Conservation (phyloP, 2,113 vertebrate species). For the Microcebus tavaratra region DNA sequence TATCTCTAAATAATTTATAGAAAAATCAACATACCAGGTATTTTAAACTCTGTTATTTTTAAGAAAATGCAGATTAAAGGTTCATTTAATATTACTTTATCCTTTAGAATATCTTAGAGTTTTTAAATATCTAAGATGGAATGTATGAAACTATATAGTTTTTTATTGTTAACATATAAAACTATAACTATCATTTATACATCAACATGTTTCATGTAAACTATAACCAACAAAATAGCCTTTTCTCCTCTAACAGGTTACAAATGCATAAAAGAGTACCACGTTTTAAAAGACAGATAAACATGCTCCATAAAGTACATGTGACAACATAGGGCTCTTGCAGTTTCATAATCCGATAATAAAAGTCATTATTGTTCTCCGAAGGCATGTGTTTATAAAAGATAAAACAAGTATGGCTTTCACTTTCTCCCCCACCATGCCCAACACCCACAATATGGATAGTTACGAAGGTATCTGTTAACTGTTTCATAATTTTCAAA, state of each 20-base stretch:
- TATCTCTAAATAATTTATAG: background rate
- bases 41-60: conserved; percentile 5
- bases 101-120: background rate
- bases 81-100: background rate
- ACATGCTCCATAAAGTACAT: background rate
- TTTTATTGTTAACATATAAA: background rate
- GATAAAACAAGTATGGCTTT: background rate
- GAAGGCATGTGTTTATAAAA: conserved; percentile 17
- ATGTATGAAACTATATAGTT: background rate
- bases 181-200: background rate
- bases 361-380: conserved; percentile 31
- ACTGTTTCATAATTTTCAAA: background rate
- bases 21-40: background rate
- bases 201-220: background rate
- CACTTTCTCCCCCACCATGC: background rate
- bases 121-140: conserved; percentile 11
- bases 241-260: background rate
- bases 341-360: conserved; percentile 2
- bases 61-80: background rate
- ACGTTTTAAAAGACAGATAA: background rate
- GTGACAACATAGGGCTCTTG: background rate
- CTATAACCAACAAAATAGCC: background rate
- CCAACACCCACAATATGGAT: background rate
- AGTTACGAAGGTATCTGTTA: background rate
- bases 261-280: background rate